Conservation (phyloP, 2,113 vertebrate species). For the Alexandromys fortis region DNA sequence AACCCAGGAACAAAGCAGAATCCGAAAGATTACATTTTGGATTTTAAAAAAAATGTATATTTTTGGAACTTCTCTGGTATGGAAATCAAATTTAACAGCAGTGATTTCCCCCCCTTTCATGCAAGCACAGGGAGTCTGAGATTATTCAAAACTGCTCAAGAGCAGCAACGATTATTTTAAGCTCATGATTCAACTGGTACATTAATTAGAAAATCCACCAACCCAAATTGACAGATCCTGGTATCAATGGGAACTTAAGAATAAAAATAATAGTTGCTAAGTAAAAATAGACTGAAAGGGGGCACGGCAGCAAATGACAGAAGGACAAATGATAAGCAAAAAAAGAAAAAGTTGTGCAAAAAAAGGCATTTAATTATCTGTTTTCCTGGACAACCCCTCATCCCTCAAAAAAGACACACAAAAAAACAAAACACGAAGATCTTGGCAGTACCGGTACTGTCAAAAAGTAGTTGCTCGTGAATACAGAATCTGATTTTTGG, state of each 20-base stretch:
- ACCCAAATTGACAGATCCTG: slow-evolving; percentile 75
- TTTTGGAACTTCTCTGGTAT: slow-evolving; percentile 65
- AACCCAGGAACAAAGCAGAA: slow-evolving; percentile 52
- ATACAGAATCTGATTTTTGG: slow-evolving; percentile 53
- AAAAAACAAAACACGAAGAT: neutral
- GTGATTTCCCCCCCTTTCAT: neutral
- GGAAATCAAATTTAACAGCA: slow-evolving; percentile 69
- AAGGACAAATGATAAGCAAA: slow-evolving; percentile 60
- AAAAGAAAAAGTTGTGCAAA: neutral
- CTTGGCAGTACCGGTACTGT: slow-evolving; percentile 28
- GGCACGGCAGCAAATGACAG: slow-evolving; percentile 48
- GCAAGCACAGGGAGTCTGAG: slow-evolving; percentile 51
- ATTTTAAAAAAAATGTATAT: slow-evolving; percentile 51
- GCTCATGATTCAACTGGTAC: slow-evolving; percentile 78
- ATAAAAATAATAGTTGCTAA: slow-evolving; percentile 76
- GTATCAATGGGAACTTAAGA: slow-evolving; percentile 74
- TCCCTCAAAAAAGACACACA: neutral
- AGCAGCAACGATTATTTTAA: slow-evolving; percentile 80
- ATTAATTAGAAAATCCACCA: slow-evolving; percentile 79
- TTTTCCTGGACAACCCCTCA: neutral
- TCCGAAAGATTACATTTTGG: slow-evolving; percentile 53
- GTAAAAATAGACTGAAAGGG: slow-evolving; percentile 72
- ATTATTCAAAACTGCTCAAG: slow-evolving; percentile 75
- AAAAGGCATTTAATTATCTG: slow-evolving; percentile 37
- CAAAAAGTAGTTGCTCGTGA: slow-evolving; percentile 43